Evolutionary conservation across 2,797 vertebrate species (phyloP), one percentile per base, ranked within the genome.

Genomic region (Champsocephalus esox): DNA sequence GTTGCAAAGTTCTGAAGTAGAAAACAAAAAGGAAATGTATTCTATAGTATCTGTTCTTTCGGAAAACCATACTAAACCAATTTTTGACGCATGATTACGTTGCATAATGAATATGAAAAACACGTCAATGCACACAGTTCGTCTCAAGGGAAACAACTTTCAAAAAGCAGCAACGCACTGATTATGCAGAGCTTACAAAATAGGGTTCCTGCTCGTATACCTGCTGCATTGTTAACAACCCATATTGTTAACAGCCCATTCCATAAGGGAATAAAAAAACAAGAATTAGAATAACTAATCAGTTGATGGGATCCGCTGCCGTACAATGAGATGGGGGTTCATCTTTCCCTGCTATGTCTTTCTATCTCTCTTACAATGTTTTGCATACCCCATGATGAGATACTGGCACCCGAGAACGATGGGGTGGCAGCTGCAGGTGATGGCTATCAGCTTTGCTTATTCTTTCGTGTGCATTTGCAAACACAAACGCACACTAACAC

Each of bases 351-450:
- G 76, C 73, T 70, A 80, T 54, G 62, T 62, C 70, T 66, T 51
- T 75, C 52, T 51, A 62, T 74, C 52, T 62, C 51, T 66, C 73
- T 78, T 78, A 46, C 64, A 81, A 68, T 86, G 80, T 88, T 90
- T 90, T 91, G 87, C 88, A 84, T 89, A 85, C 67, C 85, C 75
- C 85, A 80, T 86, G 87, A 79, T 82, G 89, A 87, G 82, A 79
- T 45, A 61, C 82, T 90, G 88, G 90, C 90, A 81, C 58, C 78
- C 49, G 50, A 13, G 41, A 73, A 21, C 19, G 59, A 87, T 72
- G 70, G 64, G 80, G 71, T 28, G 76, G 86, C 88, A 92, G 89
- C 90, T 92, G 91, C 62, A 73, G 81, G 75, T 85, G 92, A 91
- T 57, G 28, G 89, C 81, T 82, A 88, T 88, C 82, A 70, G 75